Percentiles rank a stretch among this genome's conserved stretches.
phyloP scores from a whole-genome alignment of 2,888 invertebrate species.

The Orthosia incerta region DNA sequence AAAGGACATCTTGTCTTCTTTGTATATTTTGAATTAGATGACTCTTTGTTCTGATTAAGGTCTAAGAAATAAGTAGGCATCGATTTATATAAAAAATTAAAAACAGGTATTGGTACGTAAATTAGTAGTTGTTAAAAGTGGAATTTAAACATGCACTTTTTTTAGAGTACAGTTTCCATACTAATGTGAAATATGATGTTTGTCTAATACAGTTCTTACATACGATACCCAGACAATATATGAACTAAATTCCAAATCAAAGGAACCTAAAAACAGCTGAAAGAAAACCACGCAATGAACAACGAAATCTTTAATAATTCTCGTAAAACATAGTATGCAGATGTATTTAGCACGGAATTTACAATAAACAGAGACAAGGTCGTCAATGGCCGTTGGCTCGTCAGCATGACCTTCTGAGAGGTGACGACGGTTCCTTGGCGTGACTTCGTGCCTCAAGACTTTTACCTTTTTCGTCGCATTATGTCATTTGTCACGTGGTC shows the following conservation, averaged over 20 bases:
- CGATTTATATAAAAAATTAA: background rate
- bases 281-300: slow-evolving; percentile 21
- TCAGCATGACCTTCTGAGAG: slow-evolving; percentile 60
- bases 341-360: slow-evolving; percentile 56
- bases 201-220: slow-evolving; percentile 7
- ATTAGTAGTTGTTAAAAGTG: background rate
- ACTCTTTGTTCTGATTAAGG: background rate
- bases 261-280: background rate
- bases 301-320: slow-evolving; percentile 24
- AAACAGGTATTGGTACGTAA: background rate
- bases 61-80: background rate
- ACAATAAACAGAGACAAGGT: slow-evolving; percentile 74
- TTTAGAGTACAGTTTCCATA: background rate
- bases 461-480: slow-evolving; percentile 69
- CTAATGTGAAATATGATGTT: slow-evolving; percentile 9
- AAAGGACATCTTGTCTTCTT: background rate
- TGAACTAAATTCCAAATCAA: background rate
- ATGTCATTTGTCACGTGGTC: slow-evolving; percentile 63
- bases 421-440: slow-evolving; percentile 49
- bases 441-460: slow-evolving; percentile 64
- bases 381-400: slow-evolving; percentile 76
- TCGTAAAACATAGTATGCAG: slow-evolving; percentile 41
- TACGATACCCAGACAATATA: background rate
- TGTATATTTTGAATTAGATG: background rate
- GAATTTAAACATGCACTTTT: background rate